Conservation (phyloP, 2,113 vertebrate species). For the Scatophagus argus region DNA sequence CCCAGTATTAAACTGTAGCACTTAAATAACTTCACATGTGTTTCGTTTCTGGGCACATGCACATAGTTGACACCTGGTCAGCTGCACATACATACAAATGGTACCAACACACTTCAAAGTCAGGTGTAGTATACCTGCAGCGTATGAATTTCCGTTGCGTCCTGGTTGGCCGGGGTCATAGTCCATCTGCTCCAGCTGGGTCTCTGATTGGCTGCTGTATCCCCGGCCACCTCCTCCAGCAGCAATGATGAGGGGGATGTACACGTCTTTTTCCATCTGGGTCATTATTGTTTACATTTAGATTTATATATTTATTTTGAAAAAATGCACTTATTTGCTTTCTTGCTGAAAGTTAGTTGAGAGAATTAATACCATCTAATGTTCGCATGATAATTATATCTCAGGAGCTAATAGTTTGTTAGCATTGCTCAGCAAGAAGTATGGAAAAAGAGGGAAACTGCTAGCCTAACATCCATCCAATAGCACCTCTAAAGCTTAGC, state of each 20-base stretch:
- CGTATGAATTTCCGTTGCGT: constrained; percentile 91
- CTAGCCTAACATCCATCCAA: too few species aligned
- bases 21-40: neutral
- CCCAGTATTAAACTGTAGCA: neutral
- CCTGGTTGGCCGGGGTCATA: constrained; percentile 88
- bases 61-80: neutral
- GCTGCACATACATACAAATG: constrained; percentile 6
- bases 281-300: constrained; percentile 36
- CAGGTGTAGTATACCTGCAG: constrained; percentile 86
- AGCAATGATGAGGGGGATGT: constrained; percentile 91
- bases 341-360: neutral
- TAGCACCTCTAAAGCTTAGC: neutral
- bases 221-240: constrained; percentile 96
- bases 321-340: neutral
- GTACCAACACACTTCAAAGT: constrained; percentile 8
- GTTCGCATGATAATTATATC: too few species aligned
- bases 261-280: constrained; percentile 90
- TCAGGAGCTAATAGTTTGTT: too few species aligned
- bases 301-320: neutral
- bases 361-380: neutral
- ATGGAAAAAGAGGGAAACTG: neutral
- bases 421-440: too few species aligned
- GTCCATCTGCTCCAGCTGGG: constrained; percentile 89
- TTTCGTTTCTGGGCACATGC: neutral
- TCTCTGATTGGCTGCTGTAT: constrained; percentile 86